Percentiles rank a stretch among this genome's conserved stretches.
phyloP scores from a whole-genome alignment of 2,888 invertebrate species.

The Blera fallax region DNA sequence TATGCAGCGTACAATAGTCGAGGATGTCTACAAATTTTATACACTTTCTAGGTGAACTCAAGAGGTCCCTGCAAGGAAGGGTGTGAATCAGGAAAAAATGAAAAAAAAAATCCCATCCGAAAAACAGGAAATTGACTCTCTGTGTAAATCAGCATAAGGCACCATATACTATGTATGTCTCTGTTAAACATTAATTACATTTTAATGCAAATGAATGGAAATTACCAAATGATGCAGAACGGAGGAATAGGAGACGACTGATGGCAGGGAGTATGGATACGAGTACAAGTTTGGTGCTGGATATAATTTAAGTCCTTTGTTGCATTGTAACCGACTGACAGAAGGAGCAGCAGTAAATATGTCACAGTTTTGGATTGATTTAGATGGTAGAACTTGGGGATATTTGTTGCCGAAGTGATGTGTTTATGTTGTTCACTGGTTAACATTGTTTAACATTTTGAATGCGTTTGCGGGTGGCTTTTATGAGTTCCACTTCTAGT shows the following conservation, averaged over 20 bases:
- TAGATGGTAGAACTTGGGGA: conserved; percentile 28
- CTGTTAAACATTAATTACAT: conserved; percentile 67
- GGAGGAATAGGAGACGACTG: neutral
- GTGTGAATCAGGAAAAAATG: conserved; percentile 4
- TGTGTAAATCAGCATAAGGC: conserved; percentile 48
- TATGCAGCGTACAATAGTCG: neutral
- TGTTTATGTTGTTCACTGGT: conserved; percentile 33
- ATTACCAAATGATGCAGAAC: conserved; percentile 62
- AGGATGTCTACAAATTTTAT: conserved; percentile 43
- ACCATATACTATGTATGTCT: conserved; percentile 27
- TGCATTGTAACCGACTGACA: conserved; percentile 23
- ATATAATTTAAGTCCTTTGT: conserved; percentile 36
- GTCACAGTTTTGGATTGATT: conserved; percentile 53
- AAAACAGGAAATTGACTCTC: conserved; percentile 63
- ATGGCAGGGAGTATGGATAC: too few species aligned
- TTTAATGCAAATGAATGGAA: conserved; percentile 71
- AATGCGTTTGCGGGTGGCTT: neutral
- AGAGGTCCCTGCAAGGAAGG: neutral
- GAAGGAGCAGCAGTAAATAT: conserved; percentile 50
- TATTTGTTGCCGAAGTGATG: conserved; percentile 41
- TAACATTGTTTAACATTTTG: neutral
- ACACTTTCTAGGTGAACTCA: conserved; percentile 16
- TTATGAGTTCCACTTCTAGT: too few species aligned
- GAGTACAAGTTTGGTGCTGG: neutral
- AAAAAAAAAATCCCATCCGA: conserved; percentile 38